A percentile compares a stretch with the other conserved stretches of the same genome.
These are phyloP conservation scores for Idaea aversata DNA, from an alignment of 2,888 invertebrate genomes.

Conservation along the genomic window DNA sequence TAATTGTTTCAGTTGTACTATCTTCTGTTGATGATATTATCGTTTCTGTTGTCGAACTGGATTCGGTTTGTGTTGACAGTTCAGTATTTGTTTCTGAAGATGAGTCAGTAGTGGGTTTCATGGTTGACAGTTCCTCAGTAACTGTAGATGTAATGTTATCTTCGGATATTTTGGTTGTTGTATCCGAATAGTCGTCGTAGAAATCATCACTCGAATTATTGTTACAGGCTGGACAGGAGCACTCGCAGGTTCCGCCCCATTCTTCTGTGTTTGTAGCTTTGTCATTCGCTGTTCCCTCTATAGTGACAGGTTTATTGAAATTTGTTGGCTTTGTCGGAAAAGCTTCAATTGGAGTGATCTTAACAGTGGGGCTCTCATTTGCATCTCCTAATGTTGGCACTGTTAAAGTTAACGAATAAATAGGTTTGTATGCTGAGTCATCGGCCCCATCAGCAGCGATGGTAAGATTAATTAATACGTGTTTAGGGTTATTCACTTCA, in stretches of 20 bases:
- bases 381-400: slow-evolving; percentile 84
- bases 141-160: slow-evolving; percentile 22
- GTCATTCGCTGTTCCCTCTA: slow-evolving; percentile 52
- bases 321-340: slow-evolving; percentile 65
- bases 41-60: slow-evolving; percentile 29
- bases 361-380: slow-evolving; percentile 77
- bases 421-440: slow-evolving; percentile 77
- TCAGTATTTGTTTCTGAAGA: slow-evolving; percentile 21
- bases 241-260: slow-evolving; percentile 86
- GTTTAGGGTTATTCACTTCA: slow-evolving; percentile 74
- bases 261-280: slow-evolving; percentile 45
- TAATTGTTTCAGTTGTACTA: slow-evolving; percentile 42
- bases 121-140: slow-evolving; percentile 20
- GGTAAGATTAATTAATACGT: slow-evolving; percentile 90
- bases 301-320: slow-evolving; percentile 66
- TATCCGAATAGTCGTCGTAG: slow-evolving; percentile 60
- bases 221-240: slow-evolving; percentile 86
- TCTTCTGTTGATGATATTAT: slow-evolving; percentile 38
- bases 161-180: slow-evolving; percentile 29
- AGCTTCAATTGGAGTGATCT: slow-evolving; percentile 74
- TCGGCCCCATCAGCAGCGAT: slow-evolving; percentile 84
- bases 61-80: slow-evolving; percentile 28
- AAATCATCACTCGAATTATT: slow-evolving; percentile 56
- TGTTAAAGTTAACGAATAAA: slow-evolving; percentile 90
- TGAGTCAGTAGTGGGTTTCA: slow-evolving; percentile 24